Percentiles rank a stretch among this genome's conserved stretches.
Conservation (phyloP, 2,797 vertebrate species). For the Gorsachius magnificus region DNA sequence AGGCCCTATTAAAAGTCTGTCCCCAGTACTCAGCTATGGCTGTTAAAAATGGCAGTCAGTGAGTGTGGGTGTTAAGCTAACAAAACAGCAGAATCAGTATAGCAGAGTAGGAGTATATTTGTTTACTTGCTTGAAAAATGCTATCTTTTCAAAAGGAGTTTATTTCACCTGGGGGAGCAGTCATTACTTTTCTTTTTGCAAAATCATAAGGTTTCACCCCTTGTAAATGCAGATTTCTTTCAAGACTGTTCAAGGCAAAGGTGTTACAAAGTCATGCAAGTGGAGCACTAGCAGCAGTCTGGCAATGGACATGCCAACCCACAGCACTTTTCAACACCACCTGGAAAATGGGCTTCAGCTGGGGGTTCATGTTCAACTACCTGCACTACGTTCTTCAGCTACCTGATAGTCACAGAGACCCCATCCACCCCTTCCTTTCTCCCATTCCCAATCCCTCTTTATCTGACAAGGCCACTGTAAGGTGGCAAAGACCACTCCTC, state of each 20-base stretch:
- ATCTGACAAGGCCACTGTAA: not conserved
- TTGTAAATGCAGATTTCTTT: not conserved
- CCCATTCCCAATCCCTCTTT: not conserved
- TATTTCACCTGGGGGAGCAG: not conserved
- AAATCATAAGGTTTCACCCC: not conserved
- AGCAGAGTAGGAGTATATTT: not conserved
- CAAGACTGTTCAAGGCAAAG: not conserved
- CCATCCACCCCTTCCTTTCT: not conserved
- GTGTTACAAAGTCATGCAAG: fast-evolving
- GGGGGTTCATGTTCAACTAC: not conserved
- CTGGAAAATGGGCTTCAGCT: not conserved
- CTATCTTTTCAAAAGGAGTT: not conserved
- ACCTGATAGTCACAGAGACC: not conserved
- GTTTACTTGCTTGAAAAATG: not conserved
- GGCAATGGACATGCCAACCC: not conserved
- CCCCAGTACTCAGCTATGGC: not conserved
- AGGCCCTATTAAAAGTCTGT: not conserved
- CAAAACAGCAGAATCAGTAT: not conserved
- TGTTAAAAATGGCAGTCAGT: not conserved
- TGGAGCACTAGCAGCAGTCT: not conserved
- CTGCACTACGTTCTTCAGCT: not conserved
- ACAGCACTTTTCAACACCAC: not conserved
- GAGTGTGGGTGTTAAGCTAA: not conserved
- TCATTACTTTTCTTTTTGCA: not conserved
- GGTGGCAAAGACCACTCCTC: not conserved